Conservation (phyloP, 2,113 vertebrate species). For the Callorhinus ursinus region DNA sequence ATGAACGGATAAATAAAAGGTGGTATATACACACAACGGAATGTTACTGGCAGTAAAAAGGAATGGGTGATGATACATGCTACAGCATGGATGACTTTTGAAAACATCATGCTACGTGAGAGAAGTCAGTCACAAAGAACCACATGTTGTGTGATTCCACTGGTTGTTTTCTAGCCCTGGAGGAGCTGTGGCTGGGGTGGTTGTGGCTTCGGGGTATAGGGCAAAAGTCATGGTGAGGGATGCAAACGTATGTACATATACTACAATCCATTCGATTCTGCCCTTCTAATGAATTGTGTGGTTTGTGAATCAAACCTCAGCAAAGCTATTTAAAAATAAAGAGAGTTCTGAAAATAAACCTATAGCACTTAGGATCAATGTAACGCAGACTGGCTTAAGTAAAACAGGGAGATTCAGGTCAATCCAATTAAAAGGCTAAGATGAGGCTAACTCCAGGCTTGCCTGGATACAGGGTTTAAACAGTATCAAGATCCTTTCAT, state of each 20-base stretch:
- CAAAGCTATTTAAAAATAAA: neutral
- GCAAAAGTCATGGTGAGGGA: neutral
- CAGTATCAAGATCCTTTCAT: fast-evolving
- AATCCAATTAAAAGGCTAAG: neutral
- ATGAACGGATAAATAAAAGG: neutral
- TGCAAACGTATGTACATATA: neutral
- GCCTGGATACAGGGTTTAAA: neutral
- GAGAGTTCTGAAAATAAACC: neutral
- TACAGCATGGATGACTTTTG: no score
- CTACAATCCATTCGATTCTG: no score
- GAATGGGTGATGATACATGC: neutral
- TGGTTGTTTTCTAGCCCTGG: neutral
- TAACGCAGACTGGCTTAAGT: neutral
- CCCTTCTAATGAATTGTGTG: neutral
- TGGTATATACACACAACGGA: no score
- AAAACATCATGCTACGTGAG: neutral
- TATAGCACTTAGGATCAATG: neutral
- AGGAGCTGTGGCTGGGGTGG: no score
- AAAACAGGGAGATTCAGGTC: neutral
- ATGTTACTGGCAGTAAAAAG: neutral
- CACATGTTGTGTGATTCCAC: neutral
- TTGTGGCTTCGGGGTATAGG: fast-evolving
- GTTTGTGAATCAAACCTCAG: neutral
- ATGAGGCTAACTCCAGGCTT: neutral
- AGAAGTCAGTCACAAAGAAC: neutral